Conservation (phyloP, 2,113 vertebrate species). For the Fukomys damarensis region DNA sequence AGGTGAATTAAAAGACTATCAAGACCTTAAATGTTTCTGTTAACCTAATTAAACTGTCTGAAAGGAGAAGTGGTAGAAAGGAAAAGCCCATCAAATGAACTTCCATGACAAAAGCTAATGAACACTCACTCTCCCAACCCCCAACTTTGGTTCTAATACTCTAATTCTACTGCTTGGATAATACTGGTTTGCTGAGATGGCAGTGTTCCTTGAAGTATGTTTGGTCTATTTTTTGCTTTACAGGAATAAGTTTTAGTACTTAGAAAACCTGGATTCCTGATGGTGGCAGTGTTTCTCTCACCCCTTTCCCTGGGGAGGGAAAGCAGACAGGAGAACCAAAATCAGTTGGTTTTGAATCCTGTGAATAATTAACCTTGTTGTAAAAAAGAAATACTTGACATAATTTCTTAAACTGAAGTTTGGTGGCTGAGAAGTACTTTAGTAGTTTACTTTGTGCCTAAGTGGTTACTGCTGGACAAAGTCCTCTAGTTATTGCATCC, state of each 20-base stretch:
- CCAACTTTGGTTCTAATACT: neutral
- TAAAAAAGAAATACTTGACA: neutral
- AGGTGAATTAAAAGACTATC: conserved; percentile 77
- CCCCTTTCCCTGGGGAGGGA: neutral
- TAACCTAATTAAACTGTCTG: conserved; percentile 73
- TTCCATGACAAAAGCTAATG: conserved; percentile 4
- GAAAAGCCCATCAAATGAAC: conserved; percentile 36
- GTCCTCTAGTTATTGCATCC: neutral
- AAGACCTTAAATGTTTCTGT: conserved; percentile 66
- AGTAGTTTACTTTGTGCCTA: neutral
- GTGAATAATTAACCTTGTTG: neutral
- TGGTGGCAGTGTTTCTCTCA: neutral
- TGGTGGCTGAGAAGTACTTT: conserved; percentile 1
- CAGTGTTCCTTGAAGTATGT: neutral
- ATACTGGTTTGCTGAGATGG: conserved; percentile 35
- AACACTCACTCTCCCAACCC: neutral
- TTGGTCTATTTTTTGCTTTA: neutral
- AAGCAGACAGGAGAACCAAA: neutral
- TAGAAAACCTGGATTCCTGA: neutral
- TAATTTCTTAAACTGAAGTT: neutral
- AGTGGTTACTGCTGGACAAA: neutral
- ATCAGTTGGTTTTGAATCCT: neutral
- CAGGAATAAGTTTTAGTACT: neutral
- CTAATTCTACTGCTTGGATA: neutral
- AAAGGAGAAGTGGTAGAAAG: conserved; percentile 44